Conservation (phyloP, 1,140 invertebrate genomes). For the Drosophila serrata region DNA sequence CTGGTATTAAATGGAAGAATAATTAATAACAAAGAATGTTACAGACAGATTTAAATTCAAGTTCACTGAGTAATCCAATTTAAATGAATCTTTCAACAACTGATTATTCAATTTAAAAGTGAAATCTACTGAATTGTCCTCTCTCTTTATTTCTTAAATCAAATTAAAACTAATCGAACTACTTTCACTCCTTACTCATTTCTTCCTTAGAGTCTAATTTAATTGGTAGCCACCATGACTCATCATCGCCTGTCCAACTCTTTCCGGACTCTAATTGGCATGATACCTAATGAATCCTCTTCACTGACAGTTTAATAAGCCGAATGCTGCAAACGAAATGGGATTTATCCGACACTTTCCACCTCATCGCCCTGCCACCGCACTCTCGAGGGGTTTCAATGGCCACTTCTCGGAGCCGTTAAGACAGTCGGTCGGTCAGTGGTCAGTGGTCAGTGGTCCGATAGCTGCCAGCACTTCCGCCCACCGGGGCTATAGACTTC, state of each 20-base stretch:
- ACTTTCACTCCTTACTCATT: too few relatives aligned
- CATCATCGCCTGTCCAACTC: constrained; percentile 46
- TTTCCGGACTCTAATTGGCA: constrained; percentile 37
- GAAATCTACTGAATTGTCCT: neutral
- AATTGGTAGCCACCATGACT: neutral
- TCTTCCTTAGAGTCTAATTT: neutral
- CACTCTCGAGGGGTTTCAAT: constrained; percentile 41
- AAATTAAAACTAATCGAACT: neutral
- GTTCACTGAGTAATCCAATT: too few relatives aligned
- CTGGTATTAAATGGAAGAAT: neutral
- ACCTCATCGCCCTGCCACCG: constrained; percentile 35
- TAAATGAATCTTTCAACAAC: too few relatives aligned
- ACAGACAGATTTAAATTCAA: neutral
- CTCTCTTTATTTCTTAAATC: too few relatives aligned
- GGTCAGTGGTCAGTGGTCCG: constrained; percentile 40
- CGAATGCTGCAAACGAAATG: constrained; percentile 36
- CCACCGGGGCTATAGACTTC: constrained; percentile 44
- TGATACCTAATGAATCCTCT: constrained; percentile 27
- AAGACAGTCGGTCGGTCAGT: constrained; percentile 33
- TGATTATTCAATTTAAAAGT: neutral
- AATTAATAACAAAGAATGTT: too few relatives aligned
- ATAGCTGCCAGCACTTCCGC: constrained; percentile 53
- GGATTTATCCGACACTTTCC: constrained; percentile 54
- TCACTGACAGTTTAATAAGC: constrained; percentile 53
- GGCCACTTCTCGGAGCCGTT: constrained; percentile 53